Evolutionary conservation across 2,888 invertebrate genomes (phyloP).

Genomic region (Hirtodrosophila histrioides): DNA sequence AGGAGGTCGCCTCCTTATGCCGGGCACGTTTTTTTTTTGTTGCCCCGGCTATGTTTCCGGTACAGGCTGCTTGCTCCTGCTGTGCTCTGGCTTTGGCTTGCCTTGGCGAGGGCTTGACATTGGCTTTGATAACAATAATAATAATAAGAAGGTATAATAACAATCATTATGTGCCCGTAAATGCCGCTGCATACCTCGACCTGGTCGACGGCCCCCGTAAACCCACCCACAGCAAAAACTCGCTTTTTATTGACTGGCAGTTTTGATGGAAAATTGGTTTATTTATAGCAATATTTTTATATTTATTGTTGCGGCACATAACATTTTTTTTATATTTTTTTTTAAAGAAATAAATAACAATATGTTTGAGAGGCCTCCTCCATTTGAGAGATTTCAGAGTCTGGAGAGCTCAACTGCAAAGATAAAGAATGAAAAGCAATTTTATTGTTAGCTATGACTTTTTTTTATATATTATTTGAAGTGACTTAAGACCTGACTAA

Average conservation of each 20-base stretch:
- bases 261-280: slow-evolving; percentile 66
- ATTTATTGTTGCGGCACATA: slow-evolving; percentile 55
- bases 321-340: slow-evolving; percentile 28
- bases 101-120: slow-evolving; percentile 54
- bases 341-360: slow-evolving; percentile 39
- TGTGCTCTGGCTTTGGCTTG: slow-evolving; percentile 20
- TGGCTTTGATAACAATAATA: slow-evolving; percentile 75
- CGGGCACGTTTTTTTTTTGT: slow-evolving; percentile 53
- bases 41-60: slow-evolving; percentile 46
- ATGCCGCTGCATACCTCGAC: slow-evolving; percentile 44
- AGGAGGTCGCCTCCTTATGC: slow-evolving; percentile 44
- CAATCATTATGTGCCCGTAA: slow-evolving; percentile 71
- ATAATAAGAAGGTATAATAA: slow-evolving; percentile 71
- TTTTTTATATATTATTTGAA: slow-evolving; percentile 17
- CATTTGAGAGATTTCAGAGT: slow-evolving; percentile 7
- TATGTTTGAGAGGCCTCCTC: slow-evolving; percentile 9
- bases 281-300: slow-evolving; percentile 65
- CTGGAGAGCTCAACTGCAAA: slow-evolving; percentile 20
- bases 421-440: slow-evolving; percentile 26
- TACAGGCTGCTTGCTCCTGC: slow-evolving; percentile 8
- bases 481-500: slow-evolving; percentile 38
- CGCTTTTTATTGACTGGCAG: slow-evolving; percentile 60
- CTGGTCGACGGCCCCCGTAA: slow-evolving; percentile 10
- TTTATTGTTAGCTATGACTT: slow-evolving; percentile 30
- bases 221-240: slow-evolving; percentile 36